Evolutionary conservation across 2,888 invertebrate species (phyloP).

Genomic region (Plebejus melissa): DNA sequence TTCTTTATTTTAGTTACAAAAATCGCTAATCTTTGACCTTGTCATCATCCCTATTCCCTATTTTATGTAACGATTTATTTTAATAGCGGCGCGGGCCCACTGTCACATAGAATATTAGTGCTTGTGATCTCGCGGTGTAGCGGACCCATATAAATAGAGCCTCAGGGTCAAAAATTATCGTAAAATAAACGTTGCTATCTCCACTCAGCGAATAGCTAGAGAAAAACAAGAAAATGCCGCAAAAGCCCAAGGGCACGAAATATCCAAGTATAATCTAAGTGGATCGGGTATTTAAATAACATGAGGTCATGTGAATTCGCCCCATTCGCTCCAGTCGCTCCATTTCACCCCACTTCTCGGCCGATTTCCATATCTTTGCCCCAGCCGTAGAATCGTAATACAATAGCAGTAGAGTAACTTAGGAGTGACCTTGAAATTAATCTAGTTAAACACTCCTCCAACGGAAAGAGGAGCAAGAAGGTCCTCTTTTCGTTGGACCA

Average conservation of each 20-base stretch:
- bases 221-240: background rate
- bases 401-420: background rate
- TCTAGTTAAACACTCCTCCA: background rate
- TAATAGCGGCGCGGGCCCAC: too few relatives aligned
- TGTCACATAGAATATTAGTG: too few relatives aligned
- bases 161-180: background rate
- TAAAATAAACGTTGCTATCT: background rate
- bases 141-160: too few relatives aligned
- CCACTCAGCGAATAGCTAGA: background rate
- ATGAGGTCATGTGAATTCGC: constrained; percentile 7
- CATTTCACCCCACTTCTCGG: constrained; percentile 35
- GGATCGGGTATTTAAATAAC: constrained; percentile 14
- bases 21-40: too few relatives aligned
- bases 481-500: too few relatives aligned
- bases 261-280: constrained; percentile 14
- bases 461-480: background rate
- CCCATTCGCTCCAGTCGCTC: constrained; percentile 11
- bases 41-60: too few relatives aligned
- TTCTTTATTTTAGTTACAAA: too few relatives aligned
- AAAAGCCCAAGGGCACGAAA: background rate
- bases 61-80: too few relatives aligned
- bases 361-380: constrained; percentile 58
- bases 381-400: constrained; percentile 42
- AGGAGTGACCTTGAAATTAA: too few relatives aligned
- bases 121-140: too few relatives aligned